Percentiles rank a stretch among this genome's conserved stretches.
These are phyloP conservation scores for Alligator sinensis DNA, from an alignment of 2,113 vertebrate species.

Conservation along the genomic window DNA sequence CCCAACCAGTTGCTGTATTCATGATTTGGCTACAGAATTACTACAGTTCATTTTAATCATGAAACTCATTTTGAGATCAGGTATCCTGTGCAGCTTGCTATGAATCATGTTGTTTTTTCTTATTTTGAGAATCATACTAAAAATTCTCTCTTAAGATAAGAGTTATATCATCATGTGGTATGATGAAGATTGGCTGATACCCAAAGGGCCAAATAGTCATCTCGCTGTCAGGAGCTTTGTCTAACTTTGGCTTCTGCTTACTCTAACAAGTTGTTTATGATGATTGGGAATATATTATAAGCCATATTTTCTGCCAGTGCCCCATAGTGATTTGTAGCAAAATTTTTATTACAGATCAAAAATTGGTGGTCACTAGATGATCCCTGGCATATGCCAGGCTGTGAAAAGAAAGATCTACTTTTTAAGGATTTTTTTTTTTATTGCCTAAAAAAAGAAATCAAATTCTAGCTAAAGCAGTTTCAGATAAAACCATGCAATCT, in stretches of 20 bases:
- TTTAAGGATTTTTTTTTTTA: too few species aligned
- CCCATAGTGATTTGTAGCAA: constrained; percentile 7
- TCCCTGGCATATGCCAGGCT: too few species aligned
- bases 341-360: neutral
- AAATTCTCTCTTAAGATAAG: neutral
- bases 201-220: constrained; percentile 42
- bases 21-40: neutral
- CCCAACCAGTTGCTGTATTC: neutral
- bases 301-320: neutral
- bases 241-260: constrained; percentile 27
- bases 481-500: neutral
- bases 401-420: too few species aligned
- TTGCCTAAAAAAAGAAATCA: too few species aligned
- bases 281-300: constrained; percentile 14
- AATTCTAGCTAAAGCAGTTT: neutral
- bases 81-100: neutral
- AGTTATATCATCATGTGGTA: neutral
- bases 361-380: too few species aligned
- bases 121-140: neutral
- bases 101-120: neutral
- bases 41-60: neutral
- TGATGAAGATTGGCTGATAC: constrained; percentile 35
- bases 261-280: constrained; percentile 34
- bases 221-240: constrained; percentile 39
- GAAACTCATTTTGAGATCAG: neutral